Evolutionary conservation across 2,888 invertebrate species (phyloP), one percentile per base, ranked within the genome.

Genomic region (Caradrina clavipalpis): DNA sequence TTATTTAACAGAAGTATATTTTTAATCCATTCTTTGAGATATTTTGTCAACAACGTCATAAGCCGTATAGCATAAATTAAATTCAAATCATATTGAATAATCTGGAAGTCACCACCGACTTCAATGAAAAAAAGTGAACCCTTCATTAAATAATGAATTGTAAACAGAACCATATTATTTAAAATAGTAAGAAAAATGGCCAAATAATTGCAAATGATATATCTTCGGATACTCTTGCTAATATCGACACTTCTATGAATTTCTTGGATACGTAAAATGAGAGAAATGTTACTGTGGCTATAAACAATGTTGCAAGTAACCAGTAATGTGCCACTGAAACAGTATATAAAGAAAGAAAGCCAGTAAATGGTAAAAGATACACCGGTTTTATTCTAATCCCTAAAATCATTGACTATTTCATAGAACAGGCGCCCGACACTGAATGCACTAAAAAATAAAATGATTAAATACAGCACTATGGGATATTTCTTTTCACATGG

Each of bases 1-100:
- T 35, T 15, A 22, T 35, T 64, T 2, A 21, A 6, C 10, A 4
- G 10, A 6, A 22, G 21, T 7, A 64, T 15, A 7, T 22, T 0
- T 8, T 63, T 47, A 8, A 10, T 8, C 31, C 59, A 64, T 49
- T 49, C 35, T n/a, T 35, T 50, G 11, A 68, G 17, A 67, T 22
- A 49, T 10, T 0, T 49, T 13, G 17, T 47, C 11, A 67, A 21
- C 6, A 68, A 39, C 47, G 3, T 17, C 22, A 26, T 2, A 26
- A 68, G n/a, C 7, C 67, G 26, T 22, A 54, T 54, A 67, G 22
- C 53, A 39, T 67, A 67, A 26, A 55, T 6, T 13, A 55, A 17
- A 68, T 68, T 68, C 0, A 68, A 13, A 39, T 68, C 39, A 17
- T 17, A 67, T 19, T 66, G n/a, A 4, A 17, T 49, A 0, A 1